Evolutionary conservation across 2,888 invertebrate genomes (phyloP).

Genomic region (Bedellia somnulentella): DNA sequence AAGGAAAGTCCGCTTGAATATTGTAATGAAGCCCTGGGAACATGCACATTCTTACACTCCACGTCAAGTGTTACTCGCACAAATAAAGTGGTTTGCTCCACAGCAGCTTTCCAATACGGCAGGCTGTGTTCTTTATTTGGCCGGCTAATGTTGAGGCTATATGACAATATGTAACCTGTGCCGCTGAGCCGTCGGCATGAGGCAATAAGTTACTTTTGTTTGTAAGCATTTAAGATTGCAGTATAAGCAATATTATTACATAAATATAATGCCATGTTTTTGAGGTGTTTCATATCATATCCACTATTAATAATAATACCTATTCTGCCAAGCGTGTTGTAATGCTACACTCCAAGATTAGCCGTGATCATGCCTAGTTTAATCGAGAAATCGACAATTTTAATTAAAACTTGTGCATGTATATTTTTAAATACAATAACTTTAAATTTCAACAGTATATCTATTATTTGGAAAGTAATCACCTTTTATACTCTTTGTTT

Average conservation of each 20-base stretch:
- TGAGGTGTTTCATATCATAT: constrained; percentile 3
- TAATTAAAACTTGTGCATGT: too few species aligned
- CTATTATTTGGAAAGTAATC: too few species aligned
- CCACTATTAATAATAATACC: too few species aligned
- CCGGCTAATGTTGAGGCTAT: constrained; percentile 20
- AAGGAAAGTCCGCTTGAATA: constrained; percentile 4
- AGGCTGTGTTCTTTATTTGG: constrained; percentile 17
- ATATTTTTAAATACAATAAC: too few species aligned
- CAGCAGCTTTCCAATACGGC: background rate
- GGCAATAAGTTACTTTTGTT: constrained; percentile 42
- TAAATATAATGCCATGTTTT: constrained; percentile 1
- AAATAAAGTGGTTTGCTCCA: too few species aligned
- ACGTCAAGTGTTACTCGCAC: constrained; percentile 1
- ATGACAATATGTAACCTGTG: constrained; percentile 38
- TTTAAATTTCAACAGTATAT: too few species aligned
- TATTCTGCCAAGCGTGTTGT: too few species aligned
- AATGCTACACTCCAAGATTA: too few species aligned
- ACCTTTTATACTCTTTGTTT: too few species aligned
- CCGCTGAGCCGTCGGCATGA: constrained; percentile 27
- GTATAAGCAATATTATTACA: constrained; percentile 14
- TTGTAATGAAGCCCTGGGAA: constrained; percentile 3
- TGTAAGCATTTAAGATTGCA: constrained; percentile 39
- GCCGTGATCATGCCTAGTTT: too few species aligned
- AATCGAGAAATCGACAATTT: too few species aligned
- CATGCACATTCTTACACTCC: constrained; percentile 1